Percentiles rank a stretch among this genome's conserved stretches.
Conservation (phyloP, 2,797 vertebrate genomes). For the Sebastes umbrosus region DNA sequence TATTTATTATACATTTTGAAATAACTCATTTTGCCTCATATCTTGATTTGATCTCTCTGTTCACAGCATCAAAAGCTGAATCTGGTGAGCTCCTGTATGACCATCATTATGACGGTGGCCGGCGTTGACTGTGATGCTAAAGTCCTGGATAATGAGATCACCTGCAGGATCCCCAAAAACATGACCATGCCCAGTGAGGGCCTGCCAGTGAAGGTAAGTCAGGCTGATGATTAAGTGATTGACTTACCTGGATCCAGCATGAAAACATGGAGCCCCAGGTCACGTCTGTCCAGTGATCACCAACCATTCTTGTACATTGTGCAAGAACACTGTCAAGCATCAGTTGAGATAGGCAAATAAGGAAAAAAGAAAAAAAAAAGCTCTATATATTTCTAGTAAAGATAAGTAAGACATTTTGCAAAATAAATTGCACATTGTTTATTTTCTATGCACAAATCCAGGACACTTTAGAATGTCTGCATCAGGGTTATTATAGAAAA, state of each 20-base stretch:
- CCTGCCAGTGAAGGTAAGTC: constrained; percentile 84
- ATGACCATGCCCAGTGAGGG: constrained; percentile 81
- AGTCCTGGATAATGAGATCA: constrained; percentile 90
- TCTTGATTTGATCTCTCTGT: neutral
- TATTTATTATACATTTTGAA: neutral
- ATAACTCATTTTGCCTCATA: neutral
- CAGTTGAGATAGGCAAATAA: neutral
- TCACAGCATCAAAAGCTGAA: constrained; percentile 88
- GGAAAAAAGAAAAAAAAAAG: no score
- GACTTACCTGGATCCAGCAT: neutral
- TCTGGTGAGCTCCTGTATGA: constrained; percentile 87
- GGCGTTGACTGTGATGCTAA: constrained; percentile 86
- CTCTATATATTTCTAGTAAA: neutral
- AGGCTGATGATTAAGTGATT: neutral
- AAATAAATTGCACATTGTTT: neutral
- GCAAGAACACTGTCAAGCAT: neutral
- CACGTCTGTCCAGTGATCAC: neutral
- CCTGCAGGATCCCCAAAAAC: constrained; percentile 87
- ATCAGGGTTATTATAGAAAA: neutral
- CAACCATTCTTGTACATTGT: neutral
- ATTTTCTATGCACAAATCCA: no score
- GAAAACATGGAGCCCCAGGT: neutral
- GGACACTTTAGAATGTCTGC: neutral
- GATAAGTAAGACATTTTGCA: neutral
- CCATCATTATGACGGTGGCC: constrained; percentile 88